Evolutionary conservation across 2,113 vertebrate species (phyloP).

Genomic region (Plotosus lineatus): DNA sequence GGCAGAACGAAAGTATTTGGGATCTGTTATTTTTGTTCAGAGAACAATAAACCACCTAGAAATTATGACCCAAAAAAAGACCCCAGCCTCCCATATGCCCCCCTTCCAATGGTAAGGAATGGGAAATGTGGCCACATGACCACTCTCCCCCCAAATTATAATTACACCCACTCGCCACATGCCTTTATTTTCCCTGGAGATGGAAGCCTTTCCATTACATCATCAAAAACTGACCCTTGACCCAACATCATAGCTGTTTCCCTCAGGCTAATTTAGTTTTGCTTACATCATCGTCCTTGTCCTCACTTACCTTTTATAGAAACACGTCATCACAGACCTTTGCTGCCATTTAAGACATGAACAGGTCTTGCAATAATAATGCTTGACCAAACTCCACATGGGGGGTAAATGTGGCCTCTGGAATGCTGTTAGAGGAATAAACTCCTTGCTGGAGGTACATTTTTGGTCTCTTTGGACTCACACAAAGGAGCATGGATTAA

Average conservation of each 20-base stretch:
- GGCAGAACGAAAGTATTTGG: slow-evolving; percentile 43
- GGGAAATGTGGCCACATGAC: slow-evolving; percentile 37
- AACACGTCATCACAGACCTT: background rate
- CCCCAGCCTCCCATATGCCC: slow-evolving; percentile 15
- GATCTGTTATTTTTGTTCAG: slow-evolving; percentile 49
- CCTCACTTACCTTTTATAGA: slow-evolving; percentile 10
- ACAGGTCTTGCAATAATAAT: background rate
- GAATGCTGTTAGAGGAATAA: slow-evolving; percentile 39
- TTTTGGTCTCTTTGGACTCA: slow-evolving; percentile 34
- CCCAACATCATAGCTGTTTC: slow-evolving; percentile 7
- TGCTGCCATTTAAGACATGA: background rate
- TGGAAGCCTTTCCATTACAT: slow-evolving; percentile 56
- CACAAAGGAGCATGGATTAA: slow-evolving; percentile 42
- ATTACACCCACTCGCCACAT: slow-evolving; percentile 37
- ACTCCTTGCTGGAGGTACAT: slow-evolving; percentile 38
- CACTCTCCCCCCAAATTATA: slow-evolving; percentile 28
- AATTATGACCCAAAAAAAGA: slow-evolving; percentile 35
- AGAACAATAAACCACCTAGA: slow-evolving; percentile 50
- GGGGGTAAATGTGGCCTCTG: slow-evolving; percentile 24
- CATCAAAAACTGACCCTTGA: slow-evolving; percentile 47
- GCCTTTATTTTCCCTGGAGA: slow-evolving; percentile 45
- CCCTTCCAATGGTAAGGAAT: slow-evolving; percentile 20
- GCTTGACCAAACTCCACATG: slow-evolving; percentile 24
- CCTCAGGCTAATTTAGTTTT: slow-evolving; percentile 16
- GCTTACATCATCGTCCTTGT: background rate